Percentiles rank a stretch among this genome's conserved stretches.
These are phyloP conservation scores for Drosophila kuntzei DNA, from an alignment of 2,888 invertebrate species.

Conservation along the genomic window DNA sequence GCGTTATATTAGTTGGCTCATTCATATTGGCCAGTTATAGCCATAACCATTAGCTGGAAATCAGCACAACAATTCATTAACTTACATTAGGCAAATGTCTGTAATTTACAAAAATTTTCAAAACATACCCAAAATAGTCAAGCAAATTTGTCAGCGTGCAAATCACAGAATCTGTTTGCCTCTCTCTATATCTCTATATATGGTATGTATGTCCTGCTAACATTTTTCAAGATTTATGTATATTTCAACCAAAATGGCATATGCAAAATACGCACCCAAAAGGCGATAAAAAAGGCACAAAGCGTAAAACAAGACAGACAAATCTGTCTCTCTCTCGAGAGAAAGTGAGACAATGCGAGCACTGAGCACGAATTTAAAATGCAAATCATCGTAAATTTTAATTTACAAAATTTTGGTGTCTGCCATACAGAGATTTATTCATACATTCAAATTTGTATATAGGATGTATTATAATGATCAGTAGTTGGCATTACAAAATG, in stretches of 20 bases:
- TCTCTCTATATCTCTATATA: constrained; percentile 1
- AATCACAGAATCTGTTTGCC: constrained; percentile 54
- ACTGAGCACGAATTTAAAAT: constrained; percentile 62
- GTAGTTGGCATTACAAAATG: constrained; percentile 57
- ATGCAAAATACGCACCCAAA: constrained; percentile 58
- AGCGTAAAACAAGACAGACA: constrained; percentile 20
- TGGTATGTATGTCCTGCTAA: constrained; percentile 34
- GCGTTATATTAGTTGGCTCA: background rate
- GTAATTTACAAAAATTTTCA: constrained; percentile 48
- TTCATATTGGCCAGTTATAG: constrained; percentile 11
- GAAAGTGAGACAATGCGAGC: constrained; percentile 20
- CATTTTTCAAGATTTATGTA: constrained; percentile 77
- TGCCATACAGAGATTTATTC: constrained; percentile 63
- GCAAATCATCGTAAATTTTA: constrained; percentile 79
- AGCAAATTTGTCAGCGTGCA: constrained; percentile 68
- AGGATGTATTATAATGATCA: constrained; percentile 63
- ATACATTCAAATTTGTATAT: constrained; percentile 30
- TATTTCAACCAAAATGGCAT: constrained; percentile 67
- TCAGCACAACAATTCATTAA: constrained; percentile 60
- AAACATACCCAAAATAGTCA: constrained; percentile 47
- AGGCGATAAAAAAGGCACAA: constrained; percentile 52
- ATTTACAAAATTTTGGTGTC: constrained; percentile 57
- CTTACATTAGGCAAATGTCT: constrained; percentile 56
- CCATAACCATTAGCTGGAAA: constrained; percentile 24
- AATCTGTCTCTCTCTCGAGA: constrained; percentile 13